These are phyloP conservation scores for Temnothorax longispinosus DNA, from an alignment of 1,140 invertebrate genomes.

Conservation along the genomic window DNA sequence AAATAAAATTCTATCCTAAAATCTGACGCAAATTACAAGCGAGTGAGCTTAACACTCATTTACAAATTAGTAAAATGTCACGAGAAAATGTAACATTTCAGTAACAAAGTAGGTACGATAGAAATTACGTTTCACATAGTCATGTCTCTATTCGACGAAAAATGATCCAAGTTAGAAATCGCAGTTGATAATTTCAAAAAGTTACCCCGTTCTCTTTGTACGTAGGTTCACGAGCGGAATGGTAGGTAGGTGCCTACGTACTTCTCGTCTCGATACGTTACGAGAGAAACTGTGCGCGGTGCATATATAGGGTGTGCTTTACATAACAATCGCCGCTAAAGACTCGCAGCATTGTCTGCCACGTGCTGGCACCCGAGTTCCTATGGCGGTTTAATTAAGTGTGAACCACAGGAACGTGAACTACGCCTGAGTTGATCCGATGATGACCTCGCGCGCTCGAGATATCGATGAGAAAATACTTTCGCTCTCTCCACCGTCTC, in stretches of 20 bases:
- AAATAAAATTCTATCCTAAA: background rate
- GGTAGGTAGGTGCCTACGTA: constrained; percentile 56
- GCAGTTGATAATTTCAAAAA: constrained; percentile 68
- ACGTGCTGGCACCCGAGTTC: constrained; percentile 83
- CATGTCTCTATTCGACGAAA: background rate
- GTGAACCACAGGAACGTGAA: constrained; percentile 85
- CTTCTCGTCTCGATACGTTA: constrained; percentile 77
- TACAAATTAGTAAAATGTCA: background rate
- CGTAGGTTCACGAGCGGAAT: constrained; percentile 33
- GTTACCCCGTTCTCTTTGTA: constrained; percentile 40
- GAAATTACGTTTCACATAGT: background rate
- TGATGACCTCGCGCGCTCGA: constrained; percentile 82
- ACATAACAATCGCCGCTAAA: constrained; percentile 86
- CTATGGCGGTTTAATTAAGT: constrained; percentile 86
- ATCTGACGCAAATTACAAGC: background rate
- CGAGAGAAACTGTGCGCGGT: constrained; percentile 76
- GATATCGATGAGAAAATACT: constrained; percentile 82
- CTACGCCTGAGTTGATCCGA: constrained; percentile 85
- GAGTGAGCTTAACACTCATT: background rate
- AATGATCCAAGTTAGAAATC: constrained; percentile 54
- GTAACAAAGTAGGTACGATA: background rate
- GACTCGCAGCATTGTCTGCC: constrained; percentile 85
- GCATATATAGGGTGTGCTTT: constrained; percentile 84
- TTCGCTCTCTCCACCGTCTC: constrained; percentile 29
- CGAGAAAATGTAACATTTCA: background rate